Conservation (phyloP, 1,140 invertebrate species). For the Drosophila nannoptera region DNA sequence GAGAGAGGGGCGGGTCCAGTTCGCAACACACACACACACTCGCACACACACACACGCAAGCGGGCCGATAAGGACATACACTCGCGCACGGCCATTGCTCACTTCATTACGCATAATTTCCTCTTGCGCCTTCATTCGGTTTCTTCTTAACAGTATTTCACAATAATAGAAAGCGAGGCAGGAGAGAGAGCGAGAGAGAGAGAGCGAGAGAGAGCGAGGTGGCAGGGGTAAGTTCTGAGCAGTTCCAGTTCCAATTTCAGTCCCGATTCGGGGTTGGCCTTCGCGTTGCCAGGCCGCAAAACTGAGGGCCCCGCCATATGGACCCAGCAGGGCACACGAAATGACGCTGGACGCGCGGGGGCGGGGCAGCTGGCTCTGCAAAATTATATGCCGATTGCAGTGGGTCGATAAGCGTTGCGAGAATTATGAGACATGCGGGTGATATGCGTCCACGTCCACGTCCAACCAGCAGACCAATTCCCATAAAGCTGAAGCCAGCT, state of each 20-base stretch:
- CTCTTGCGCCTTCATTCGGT: conserved; percentile 60
- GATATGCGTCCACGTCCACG: conserved; percentile 26
- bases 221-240: neutral
- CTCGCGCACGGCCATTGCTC: conserved; percentile 58
- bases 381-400: conserved; percentile 76
- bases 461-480: conserved; percentile 16
- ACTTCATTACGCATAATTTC: conserved; percentile 77
- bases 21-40: conserved; percentile 38
- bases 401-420: conserved; percentile 67
- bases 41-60: conserved; percentile 20
- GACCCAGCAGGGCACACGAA: no score
- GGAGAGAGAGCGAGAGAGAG: neutral
- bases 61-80: conserved; percentile 31
- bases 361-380: conserved; percentile 7
- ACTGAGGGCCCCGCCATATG: no score
- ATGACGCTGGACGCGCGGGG: neutral
- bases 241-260: neutral
- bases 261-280: conserved; percentile 16
- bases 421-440: conserved; percentile 71
- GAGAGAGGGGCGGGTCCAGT: conserved; percentile 21
- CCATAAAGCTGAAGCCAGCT: conserved; percentile 28
- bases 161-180: conserved; percentile 46
- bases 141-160: conserved; percentile 27
- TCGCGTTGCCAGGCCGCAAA: conserved; percentile 9
- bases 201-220: neutral